These are phyloP conservation scores for Mus pahari DNA, from an alignment of 2,113 vertebrate species.

Conservation along the genomic window DNA sequence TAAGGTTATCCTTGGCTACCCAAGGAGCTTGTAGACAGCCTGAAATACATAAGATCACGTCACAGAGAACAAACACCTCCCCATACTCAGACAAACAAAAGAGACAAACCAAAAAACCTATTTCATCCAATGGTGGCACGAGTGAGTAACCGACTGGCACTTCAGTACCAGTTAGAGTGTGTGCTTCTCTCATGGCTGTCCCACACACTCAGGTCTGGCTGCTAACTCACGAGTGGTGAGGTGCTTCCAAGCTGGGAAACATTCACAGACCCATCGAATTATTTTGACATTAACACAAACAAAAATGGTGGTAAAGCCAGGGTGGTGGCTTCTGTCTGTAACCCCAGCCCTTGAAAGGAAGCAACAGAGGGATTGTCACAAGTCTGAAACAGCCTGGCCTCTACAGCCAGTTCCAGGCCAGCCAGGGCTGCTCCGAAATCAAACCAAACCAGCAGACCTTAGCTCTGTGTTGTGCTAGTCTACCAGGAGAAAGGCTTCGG, in stretches of 20 bases:
- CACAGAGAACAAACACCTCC: not conserved
- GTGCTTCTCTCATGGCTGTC: not conserved
- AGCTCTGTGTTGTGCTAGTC: not conserved
- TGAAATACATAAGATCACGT: not conserved
- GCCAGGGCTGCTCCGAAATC: not conserved
- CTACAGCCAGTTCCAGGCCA: not conserved
- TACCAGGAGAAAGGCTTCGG: accelerated
- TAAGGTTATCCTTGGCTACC: not conserved
- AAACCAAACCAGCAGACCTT: not conserved
- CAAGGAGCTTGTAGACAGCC: not conserved
- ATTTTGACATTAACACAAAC: not conserved
- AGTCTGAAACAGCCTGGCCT: not conserved
- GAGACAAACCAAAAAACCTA: too few relatives aligned
- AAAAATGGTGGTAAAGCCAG: not conserved
- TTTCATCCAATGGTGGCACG: too few relatives aligned
- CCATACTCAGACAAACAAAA: not conserved
- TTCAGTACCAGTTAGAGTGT: too few relatives aligned
- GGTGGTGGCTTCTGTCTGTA: not conserved
- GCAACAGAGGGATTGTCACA: not conserved
- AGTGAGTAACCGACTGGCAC: too few relatives aligned
- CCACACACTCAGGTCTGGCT: not conserved
- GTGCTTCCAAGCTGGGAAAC: not conserved
- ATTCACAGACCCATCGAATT: not conserved
- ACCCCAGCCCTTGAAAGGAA: not conserved
- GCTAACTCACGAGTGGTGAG: not conserved